Conservation (phyloP, 2,797 vertebrate species). For the Pagetopsis macropterus region DNA sequence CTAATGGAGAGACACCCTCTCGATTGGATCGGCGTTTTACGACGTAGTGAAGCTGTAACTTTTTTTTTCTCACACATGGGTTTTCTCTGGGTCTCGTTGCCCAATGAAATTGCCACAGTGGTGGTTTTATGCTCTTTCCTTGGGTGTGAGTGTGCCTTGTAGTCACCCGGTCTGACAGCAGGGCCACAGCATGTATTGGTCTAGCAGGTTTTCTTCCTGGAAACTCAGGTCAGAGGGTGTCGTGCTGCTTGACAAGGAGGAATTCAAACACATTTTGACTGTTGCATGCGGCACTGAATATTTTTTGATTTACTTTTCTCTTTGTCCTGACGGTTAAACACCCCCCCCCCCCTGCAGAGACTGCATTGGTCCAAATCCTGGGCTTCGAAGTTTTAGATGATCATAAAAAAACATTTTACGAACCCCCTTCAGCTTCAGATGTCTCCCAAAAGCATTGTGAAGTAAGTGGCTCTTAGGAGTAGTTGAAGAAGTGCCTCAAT, state of each 20-base stretch:
- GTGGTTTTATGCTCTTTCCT: conserved; percentile 54
- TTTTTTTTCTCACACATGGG: conserved; percentile 33
- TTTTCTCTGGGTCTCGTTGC: conserved; percentile 35
- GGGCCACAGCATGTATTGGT: conserved; percentile 64
- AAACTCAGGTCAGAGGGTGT: conserved; percentile 48
- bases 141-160: conserved; percentile 54
- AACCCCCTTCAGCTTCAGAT: background rate
- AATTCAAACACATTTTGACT: conserved; percentile 43
- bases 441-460: conserved; percentile 1
- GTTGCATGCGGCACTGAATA: conserved; percentile 39
- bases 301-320: conserved; percentile 17
- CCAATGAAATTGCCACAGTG: conserved; percentile 41
- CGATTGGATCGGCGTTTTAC: conserved; percentile 56
- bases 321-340: conserved; percentile 13
- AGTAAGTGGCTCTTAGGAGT: background rate
- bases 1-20: conserved; percentile 36
- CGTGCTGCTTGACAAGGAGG: conserved; percentile 39
- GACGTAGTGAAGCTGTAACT: conserved; percentile 39
- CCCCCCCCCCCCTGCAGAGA: conserved; percentile 14
- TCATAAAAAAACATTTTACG: conserved; percentile 2
- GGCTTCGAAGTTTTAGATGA: background rate
- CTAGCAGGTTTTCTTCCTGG: conserved; percentile 60
- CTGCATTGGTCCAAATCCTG: background rate
- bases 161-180: conserved; percentile 48
- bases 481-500: background rate